Base-by-base conservation (phyloP, 2,113 vertebrate species). In the human region DNA sequence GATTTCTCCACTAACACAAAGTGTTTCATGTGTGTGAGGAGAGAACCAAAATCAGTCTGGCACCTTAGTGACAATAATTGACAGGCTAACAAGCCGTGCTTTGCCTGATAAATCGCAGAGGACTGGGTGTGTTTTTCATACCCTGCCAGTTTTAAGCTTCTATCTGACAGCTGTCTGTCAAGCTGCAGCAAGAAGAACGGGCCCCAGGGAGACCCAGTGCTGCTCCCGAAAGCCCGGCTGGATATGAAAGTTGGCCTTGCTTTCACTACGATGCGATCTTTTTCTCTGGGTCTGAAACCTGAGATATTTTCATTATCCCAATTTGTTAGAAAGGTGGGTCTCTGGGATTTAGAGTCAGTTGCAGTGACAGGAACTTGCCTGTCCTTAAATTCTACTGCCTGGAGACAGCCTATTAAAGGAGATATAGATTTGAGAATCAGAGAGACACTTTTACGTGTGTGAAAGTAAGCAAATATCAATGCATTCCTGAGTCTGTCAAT, bases 121-220 rank as follows among this genome's bases (percentile, higher is more conserved):
- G 91, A 55, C 86, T 83, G 79, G 32, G 43, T 50, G 48, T 76
- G 52, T 94, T 92, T 97, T 72, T 80, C 87, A 92, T 73, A 78
- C 64, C 17, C 55, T 93, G 81, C n/a, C 94, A 93, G 85, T 22
- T 61, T 70, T 30, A 50, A 78, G 89, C 48, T 12, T 55, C 70
- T 64, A 35, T 27, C 70, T 97, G 96, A 97, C 92, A 96, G 83
- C 72, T 93, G 70, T 87, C 96, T 92, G 61, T 97, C 55, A 66
- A 75, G 50, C 30, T 48, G 8, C 8, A 17, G 55, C 27, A 11
- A 55, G 94, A 10, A 55, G 94, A 80, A 17, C 0, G 5, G 83
- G 20, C 48, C 91, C 43, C 2, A 6, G 50, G 70, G 79, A 76
- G 12, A 17, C 64, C 72, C 6, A 3, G 0, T 0, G 30, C 35